Evolutionary conservation across 1,140 invertebrate species (phyloP), one percentile per base, ranked within the genome.

Genomic region (Adelges cooleyi): DNA sequence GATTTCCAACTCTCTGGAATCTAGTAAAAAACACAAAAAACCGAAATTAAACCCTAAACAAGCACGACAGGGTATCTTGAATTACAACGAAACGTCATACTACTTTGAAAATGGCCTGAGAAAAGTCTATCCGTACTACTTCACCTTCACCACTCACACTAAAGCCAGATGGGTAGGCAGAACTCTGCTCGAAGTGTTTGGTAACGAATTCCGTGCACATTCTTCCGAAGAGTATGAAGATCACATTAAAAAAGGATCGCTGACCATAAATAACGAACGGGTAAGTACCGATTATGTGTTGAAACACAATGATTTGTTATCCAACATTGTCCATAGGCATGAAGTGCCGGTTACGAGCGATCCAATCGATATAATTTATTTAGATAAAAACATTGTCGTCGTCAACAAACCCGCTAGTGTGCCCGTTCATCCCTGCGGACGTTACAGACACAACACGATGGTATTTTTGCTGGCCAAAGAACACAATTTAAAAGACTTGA

Each of bases 81-180:
- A 92, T 75, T 93, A 92, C 79, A 90, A 92, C 76, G 90, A 95
- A 79, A 94, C 92, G 22, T 92, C 90, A 18, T 97, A 96, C 78
- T 96, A 93, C 77, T 89, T 93, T 74, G 92, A 97, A 80, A 95
- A 95, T 82, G 92, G 93, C 69, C 81, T 99, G 54, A 82, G 96
- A 62, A 98, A 99, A 81, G 95, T 99, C 0, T 95, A 96, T 76
- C 96, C 96, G 0, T 99, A 99, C 78, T 94, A 94, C 76, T 98
- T 93, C 77, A 94, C 90, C 11, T 99, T 97, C 77, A 92, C 89
- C 44, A 95, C 94, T 13, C 95, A 94, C 77, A 94, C 91, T 9
- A 99, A 99, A 80, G 92, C 92, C 0, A 83, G 96, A 68, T 99
- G 96, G 97, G 86, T 97, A 3, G 93, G 93, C 15, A 87, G 92